These are phyloP conservation scores for Temnothorax nylanderi DNA, from an alignment of 1,140 invertebrate genomes.

Conservation along the genomic window DNA sequence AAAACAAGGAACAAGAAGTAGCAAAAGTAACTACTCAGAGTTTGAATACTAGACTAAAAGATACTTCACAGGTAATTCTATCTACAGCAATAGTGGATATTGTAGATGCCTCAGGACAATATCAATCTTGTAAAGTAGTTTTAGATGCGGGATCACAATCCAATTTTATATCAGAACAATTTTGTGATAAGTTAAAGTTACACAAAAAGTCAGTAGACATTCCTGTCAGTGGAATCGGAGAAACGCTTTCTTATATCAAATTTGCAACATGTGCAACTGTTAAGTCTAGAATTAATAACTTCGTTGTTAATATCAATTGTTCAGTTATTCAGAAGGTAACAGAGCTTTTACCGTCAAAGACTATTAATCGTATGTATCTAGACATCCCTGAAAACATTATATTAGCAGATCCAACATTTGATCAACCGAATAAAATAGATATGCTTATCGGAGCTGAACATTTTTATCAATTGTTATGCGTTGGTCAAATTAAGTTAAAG, in stretches of 20 bases:
- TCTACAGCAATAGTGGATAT: background rate
- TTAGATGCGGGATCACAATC: background rate
- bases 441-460: constrained; percentile 1
- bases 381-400: background rate
- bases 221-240: background rate
- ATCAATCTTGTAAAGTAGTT: background rate
- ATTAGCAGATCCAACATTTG: background rate
- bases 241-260: background rate
- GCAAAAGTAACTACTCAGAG: too few relatives aligned
- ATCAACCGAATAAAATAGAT: background rate
- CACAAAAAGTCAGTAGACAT: background rate
- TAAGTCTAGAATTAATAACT: background rate
- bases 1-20: too few relatives aligned
- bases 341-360: background rate
- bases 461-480: background rate
- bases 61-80: background rate
- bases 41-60: too few relatives aligned
- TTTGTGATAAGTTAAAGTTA: background rate
- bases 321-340: background rate
- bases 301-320: background rate
- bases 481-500: background rate
- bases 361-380: background rate
- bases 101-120: background rate
- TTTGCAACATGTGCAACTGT: background rate
- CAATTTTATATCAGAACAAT: background rate